Percentiles rank a stretch among this genome's conserved stretches.
phyloP scores from a whole-genome alignment of 2,113 vertebrate species.

The Alexandromys fortis region DNA sequence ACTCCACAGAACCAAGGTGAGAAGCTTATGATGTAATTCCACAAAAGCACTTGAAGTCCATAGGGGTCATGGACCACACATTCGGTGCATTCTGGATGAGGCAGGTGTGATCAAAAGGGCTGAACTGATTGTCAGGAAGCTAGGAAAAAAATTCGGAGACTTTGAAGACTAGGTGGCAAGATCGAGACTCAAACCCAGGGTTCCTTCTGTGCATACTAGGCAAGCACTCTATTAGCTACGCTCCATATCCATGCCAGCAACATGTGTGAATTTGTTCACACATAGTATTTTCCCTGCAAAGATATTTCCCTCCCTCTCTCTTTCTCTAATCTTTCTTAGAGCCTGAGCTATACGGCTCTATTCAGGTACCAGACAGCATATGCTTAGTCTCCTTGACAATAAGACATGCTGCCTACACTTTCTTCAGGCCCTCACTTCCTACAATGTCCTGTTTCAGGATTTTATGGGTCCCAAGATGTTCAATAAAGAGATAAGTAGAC shows the following conservation, averaged over 20 bases:
- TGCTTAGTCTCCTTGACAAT: background rate
- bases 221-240: background rate
- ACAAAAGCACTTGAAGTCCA: background rate
- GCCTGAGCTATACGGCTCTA: background rate
- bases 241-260: background rate
- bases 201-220: background rate
- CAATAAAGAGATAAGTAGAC: background rate
- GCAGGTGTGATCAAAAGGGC: slow-evolving; percentile 14
- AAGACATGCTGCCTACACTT: background rate
- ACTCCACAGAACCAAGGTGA: background rate
- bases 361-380: background rate
- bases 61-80: background rate
- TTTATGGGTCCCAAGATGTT: background rate
- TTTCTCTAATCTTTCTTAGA: background rate
- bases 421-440: background rate
- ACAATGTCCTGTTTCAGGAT: background rate
- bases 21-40: background rate
- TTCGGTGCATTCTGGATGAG: background rate
- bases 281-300: background rate
- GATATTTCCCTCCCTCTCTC: background rate
- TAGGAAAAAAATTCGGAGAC: slow-evolving; percentile 11
- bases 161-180: background rate
- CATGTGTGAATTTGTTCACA: background rate
- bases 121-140: slow-evolving; percentile 21
- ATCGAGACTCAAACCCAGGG: background rate